Conservation (phyloP, 2,888 invertebrate species). For the Horisme vitalbata region DNA sequence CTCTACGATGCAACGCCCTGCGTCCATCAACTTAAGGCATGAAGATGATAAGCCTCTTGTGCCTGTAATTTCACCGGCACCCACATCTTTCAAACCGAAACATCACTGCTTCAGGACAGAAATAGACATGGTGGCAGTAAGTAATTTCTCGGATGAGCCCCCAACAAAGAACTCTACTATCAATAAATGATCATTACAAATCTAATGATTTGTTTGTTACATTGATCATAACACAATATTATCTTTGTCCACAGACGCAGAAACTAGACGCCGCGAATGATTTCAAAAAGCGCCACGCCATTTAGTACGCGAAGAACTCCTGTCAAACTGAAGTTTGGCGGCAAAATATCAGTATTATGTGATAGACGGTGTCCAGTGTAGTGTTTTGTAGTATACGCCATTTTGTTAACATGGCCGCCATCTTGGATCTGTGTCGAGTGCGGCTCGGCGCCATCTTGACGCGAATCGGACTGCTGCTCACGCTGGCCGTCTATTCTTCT, state of each 20-base stretch:
- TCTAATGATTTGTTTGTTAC: too few relatives aligned
- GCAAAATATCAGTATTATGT: conserved; percentile 63
- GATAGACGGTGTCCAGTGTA: conserved; percentile 59
- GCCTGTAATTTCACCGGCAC: too few relatives aligned
- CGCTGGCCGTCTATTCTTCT: conserved; percentile 68
- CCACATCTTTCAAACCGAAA: too few relatives aligned
- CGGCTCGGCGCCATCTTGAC: conserved; percentile 51
- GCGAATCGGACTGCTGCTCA: conserved; percentile 56
- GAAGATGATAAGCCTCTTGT: too few relatives aligned
- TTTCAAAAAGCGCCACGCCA: conserved; percentile 45
- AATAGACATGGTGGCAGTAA: too few relatives aligned
- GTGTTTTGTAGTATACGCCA: conserved; percentile 52
- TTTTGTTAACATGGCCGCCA: conserved; percentile 61
- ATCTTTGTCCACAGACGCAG: conserved; percentile 50
- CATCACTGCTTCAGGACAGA: too few relatives aligned
- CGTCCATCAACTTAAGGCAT: too few relatives aligned
- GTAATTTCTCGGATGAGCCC: too few relatives aligned
- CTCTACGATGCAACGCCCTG: too few relatives aligned
- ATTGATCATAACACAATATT: conserved; percentile 17
- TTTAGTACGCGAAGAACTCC: conserved; percentile 42
- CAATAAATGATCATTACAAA: too few relatives aligned
- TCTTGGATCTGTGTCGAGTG: conserved; percentile 55
- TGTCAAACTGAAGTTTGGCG: conserved; percentile 41
- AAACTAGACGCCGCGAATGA: conserved; percentile 58
- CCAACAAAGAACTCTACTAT: too few relatives aligned